Conservation (phyloP, 2,797 vertebrate genomes). For the Malurus leucopterus region DNA sequence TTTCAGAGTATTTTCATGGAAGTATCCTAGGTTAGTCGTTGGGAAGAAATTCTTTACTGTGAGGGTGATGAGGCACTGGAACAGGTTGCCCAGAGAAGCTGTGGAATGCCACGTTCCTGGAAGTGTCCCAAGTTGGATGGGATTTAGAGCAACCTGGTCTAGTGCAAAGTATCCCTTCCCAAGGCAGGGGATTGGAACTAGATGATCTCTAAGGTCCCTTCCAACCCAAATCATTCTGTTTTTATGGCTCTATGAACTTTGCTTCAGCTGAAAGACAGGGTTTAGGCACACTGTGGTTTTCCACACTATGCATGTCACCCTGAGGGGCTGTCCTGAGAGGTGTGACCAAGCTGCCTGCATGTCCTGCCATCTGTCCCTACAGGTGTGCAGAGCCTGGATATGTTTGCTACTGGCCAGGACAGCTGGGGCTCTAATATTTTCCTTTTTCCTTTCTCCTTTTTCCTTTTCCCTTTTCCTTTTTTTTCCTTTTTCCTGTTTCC, state of each 20-base stretch:
- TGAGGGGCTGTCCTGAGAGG: neutral
- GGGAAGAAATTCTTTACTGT: neutral
- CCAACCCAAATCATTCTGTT: neutral
- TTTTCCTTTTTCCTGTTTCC: too few species aligned
- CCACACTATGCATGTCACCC: neutral
- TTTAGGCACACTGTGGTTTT: neutral
- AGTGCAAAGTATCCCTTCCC: neutral
- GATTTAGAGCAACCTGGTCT: neutral
- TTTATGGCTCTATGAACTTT: neutral
- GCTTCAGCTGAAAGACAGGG: fast-evolving
- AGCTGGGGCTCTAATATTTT: neutral
- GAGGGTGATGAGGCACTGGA: neutral
- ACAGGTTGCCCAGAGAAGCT: neutral
- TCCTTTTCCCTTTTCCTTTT: too few species aligned
- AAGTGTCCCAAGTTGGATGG: neutral
- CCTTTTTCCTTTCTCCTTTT: neutral
- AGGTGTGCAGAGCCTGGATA: fast-evolving
- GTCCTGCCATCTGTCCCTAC: neutral
- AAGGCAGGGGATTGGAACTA: neutral
- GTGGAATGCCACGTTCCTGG: neutral
- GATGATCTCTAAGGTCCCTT: neutral
- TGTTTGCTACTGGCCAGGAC: fast-evolving
- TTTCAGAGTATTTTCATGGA: neutral
- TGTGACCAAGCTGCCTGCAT: neutral
- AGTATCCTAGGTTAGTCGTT: neutral